These are phyloP conservation scores for Chaenodraco wilsoni DNA, from an alignment of 2,797 vertebrate genomes.

Conservation along the genomic window DNA sequence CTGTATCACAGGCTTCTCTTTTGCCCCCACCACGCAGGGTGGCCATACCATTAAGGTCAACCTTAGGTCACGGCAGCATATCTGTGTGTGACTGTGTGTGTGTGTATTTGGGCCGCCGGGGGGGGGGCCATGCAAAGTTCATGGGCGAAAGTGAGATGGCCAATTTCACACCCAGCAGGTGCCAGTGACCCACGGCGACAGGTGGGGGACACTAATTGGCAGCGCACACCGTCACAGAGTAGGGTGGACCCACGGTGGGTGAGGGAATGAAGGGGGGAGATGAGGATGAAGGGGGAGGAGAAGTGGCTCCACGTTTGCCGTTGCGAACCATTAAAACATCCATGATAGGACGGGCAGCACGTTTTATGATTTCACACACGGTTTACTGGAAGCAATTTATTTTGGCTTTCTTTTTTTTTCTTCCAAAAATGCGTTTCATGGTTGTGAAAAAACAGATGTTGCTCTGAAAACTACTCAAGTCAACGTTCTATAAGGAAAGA, in stretches of 20 bases:
- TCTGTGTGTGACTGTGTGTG: slow-evolving; percentile 12
- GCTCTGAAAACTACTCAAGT: not conserved
- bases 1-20: slow-evolving; percentile 34
- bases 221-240: slow-evolving; percentile 42
- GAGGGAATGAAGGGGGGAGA: slow-evolving; percentile 30
- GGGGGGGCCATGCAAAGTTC: slow-evolving; percentile 65
- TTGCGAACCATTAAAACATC: slow-evolving; percentile 17
- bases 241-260: slow-evolving; percentile 33
- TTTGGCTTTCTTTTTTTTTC: not conserved
- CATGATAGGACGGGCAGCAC: not conserved
- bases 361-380: slow-evolving; percentile 15
- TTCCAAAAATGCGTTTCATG: slow-evolving; percentile 16
- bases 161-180: slow-evolving; percentile 77
- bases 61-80: slow-evolving; percentile 47
- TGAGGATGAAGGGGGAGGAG: slow-evolving; percentile 20
- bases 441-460: slow-evolving; percentile 31
- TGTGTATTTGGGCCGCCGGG: not conserved
- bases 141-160: slow-evolving; percentile 74
- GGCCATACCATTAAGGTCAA: slow-evolving; percentile 70
- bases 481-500: no score
- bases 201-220: slow-evolving; percentile 80
- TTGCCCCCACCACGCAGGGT: slow-evolving; percentile 32
- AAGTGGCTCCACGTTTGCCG: slow-evolving; percentile 5
- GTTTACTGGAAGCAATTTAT: not conserved
- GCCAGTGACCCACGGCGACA: slow-evolving; percentile 73